Conservation (phyloP, 2,113 vertebrate genomes). For the Paratilapia polleni region DNA sequence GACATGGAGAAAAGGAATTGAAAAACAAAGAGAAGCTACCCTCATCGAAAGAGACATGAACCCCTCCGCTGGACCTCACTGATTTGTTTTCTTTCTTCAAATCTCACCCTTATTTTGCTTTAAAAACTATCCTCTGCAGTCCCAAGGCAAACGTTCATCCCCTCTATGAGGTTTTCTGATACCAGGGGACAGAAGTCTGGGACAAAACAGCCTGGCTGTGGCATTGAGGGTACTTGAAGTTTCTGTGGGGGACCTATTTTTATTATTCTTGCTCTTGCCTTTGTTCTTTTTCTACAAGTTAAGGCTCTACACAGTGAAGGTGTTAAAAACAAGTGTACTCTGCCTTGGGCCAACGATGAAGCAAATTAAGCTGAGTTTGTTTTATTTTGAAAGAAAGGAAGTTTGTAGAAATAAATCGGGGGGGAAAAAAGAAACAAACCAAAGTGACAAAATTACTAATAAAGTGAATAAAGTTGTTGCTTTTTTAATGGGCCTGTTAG, state of each 20-base stretch:
- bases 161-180: background rate
- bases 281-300: background rate
- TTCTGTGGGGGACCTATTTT: background rate
- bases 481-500: background rate
- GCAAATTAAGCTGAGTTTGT: background rate
- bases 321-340: background rate
- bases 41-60: background rate
- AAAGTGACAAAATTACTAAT: background rate
- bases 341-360: background rate
- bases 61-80: background rate
- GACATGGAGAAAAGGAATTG: background rate
- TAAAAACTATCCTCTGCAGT: background rate
- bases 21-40: background rate
- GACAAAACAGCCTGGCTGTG: slow-evolving; percentile 7
- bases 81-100: background rate
- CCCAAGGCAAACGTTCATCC: background rate
- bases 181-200: background rate
- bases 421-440: background rate
- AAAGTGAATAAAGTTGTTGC: background rate
- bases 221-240: background rate
- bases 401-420: background rate
- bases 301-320: background rate
- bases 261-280: background rate
- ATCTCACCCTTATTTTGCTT: background rate
- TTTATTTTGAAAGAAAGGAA: background rate